Conservation (phyloP, 2,113 vertebrate species). For the Manacus vitellinus region DNA sequence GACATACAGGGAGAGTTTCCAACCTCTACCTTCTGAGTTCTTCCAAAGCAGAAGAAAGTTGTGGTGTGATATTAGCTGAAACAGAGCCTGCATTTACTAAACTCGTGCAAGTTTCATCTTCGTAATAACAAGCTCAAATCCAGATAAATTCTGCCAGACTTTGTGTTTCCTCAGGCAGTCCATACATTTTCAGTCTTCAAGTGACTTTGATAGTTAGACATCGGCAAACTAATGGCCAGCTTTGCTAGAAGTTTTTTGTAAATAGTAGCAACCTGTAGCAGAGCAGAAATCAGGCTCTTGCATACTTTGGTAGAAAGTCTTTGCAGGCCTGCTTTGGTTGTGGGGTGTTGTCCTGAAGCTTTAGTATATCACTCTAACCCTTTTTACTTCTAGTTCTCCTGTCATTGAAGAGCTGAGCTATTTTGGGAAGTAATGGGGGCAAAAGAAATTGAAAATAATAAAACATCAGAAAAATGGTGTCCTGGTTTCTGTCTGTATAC, state of each 20-base stretch:
- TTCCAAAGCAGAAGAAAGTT: not conserved
- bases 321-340: not conserved
- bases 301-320: not conserved
- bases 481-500: not conserved
- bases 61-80: not conserved
- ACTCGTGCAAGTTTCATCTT: not conserved
- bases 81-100: not conserved
- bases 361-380: not conserved
- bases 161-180: not conserved
- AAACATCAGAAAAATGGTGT: not conserved
- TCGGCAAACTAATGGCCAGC: not conserved
- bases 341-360: accelerated
- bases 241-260: not conserved
- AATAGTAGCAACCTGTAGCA: not conserved
- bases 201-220: not conserved
- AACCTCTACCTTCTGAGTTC: not conserved
- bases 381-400: not conserved
- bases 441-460: not conserved
- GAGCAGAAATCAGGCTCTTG: not conserved
- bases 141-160: not conserved
- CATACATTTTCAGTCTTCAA: not conserved
- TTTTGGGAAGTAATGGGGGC: not conserved
- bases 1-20: not conserved
- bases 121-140: not conserved
- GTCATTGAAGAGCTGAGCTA: not conserved